Evolutionary conservation across 2,888 invertebrate species (phyloP).

Genomic region (Cosmia pyralina): DNA sequence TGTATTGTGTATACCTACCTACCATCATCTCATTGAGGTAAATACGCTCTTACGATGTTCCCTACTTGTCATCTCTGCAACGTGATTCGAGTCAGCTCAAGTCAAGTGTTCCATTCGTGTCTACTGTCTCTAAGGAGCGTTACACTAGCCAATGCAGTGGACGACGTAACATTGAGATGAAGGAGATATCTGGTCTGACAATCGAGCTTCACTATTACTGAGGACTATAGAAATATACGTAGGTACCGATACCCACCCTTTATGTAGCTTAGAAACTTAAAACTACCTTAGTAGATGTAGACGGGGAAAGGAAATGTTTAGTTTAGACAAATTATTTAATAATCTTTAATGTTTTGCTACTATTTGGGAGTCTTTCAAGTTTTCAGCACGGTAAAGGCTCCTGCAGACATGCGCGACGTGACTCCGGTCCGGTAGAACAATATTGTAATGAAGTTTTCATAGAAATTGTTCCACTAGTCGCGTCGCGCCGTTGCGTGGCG

Average conservation of each 20-base stretch:
- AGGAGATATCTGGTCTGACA: conserved; percentile 55
- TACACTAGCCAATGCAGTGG: conserved; percentile 50
- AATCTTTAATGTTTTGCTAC: background rate
- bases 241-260: background rate
- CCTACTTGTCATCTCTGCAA: conserved; percentile 44
- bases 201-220: conserved; percentile 41
- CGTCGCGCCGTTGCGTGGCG: too few relatives aligned
- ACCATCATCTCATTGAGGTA: conserved; percentile 7
- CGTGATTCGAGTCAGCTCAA: conserved; percentile 51
- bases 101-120: conserved; percentile 55
- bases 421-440: too few relatives aligned
- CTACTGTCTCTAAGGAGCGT: conserved; percentile 57
- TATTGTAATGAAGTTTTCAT: too few relatives aligned
- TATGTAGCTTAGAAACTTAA: background rate
- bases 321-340: background rate
- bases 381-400: background rate
- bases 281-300: background rate
- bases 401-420: background rate
- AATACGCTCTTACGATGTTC: conserved; percentile 21
- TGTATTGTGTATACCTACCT: background rate
- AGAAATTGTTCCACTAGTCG: too few relatives aligned
- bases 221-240: conserved; percentile 35
- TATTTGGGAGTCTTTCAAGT: background rate
- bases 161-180: conserved; percentile 53
- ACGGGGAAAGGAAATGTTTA: background rate